Base-by-base conservation (phyloP, 2,797 vertebrate genomes). In the Sebastes minor region DNA sequence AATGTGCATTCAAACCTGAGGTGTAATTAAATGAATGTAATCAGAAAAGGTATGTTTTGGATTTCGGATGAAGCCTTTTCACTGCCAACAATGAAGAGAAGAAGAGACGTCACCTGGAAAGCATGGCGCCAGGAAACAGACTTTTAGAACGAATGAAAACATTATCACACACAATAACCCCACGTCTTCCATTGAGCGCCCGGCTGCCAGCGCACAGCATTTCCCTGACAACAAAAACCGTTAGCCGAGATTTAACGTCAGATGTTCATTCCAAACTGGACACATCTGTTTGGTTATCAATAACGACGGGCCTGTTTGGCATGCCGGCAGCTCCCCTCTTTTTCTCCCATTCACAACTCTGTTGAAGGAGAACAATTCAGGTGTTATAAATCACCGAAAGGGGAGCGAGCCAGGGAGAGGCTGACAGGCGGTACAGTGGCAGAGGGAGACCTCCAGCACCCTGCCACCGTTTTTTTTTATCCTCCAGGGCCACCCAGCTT, bases 261-360 rank as follows among this genome's bases (percentile, higher is more conserved):
- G 81, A 86, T 80, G 84, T 86, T 88, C 38, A 28, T 74, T 88
- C 68, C 78, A 73, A 80, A 80, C 77, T 70, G 75, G 84, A 74
- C 88, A 90, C 93, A 93, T 94, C 88, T 93, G 93, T 90, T 75
- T 89, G 85, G 91, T 89, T 89, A 89, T 92, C 92, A 91, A 90
- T 93, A 91, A 89, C 72, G 32, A 11, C 57, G 67, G 70, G 20
- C 28, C 62, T 22, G 78, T 78, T 86, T 88, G 85, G 80, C 81
- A 57, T 20, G 53, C 70, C 52, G 59, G 84, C 65, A 38, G 75
- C 77, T 30, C 71, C 82, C 77, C 76, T 71, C 59, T 57, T 64
- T 74, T 27, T 33, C 68, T 78, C 16, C 88, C 76, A 90, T 93
- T 93, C 91, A 91, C 72, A 67, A 65, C 72, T 74, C 69, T 73